Percentiles rank a stretch among this genome's conserved stretches.
Conservation (phyloP, 2,797 vertebrate species). For the Sebastes umbrosus region DNA sequence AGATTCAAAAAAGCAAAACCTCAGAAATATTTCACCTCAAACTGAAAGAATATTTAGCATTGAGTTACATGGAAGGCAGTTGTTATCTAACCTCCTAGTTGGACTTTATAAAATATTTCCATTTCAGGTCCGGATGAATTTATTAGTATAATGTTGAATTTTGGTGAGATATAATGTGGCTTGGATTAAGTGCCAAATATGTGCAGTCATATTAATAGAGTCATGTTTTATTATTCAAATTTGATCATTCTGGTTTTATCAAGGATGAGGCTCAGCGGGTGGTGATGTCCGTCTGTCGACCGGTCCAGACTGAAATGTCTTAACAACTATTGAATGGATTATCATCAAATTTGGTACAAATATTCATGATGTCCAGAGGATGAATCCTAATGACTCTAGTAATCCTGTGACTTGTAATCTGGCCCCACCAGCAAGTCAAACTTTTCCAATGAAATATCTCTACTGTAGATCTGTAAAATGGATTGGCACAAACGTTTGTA, state of each 20-base stretch:
- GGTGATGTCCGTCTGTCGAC: no score
- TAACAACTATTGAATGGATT: not conserved
- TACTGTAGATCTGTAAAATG: not conserved
- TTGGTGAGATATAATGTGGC: conserved; percentile 21
- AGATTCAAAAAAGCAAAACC: conserved; percentile 77
- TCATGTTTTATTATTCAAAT: not conserved
- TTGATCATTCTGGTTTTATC: not conserved
- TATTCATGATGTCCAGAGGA: not conserved
- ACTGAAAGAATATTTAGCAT: conserved; percentile 66
- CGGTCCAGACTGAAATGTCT: not conserved
- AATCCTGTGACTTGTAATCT: not conserved
- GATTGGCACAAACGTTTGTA: not conserved
- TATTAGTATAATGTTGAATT: conserved; percentile 55
- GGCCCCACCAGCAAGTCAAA: not conserved
- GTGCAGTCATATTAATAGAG: not conserved
- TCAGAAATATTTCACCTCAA: conserved; percentile 77
- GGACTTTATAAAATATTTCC: conserved; percentile 80
- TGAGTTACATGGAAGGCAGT: conserved; percentile 75
- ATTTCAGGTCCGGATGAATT: conserved; percentile 79
- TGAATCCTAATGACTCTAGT: not conserved
- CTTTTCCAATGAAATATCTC: not conserved
- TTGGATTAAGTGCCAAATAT: not conserved
- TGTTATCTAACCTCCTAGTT: conserved; percentile 73
- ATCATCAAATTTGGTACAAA: not conserved
- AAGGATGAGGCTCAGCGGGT: not conserved